Percentiles rank a stretch among this genome's conserved stretches.
Conservation (phyloP, 2,113 vertebrate species). For the Nothobranchius furzeri region DNA sequence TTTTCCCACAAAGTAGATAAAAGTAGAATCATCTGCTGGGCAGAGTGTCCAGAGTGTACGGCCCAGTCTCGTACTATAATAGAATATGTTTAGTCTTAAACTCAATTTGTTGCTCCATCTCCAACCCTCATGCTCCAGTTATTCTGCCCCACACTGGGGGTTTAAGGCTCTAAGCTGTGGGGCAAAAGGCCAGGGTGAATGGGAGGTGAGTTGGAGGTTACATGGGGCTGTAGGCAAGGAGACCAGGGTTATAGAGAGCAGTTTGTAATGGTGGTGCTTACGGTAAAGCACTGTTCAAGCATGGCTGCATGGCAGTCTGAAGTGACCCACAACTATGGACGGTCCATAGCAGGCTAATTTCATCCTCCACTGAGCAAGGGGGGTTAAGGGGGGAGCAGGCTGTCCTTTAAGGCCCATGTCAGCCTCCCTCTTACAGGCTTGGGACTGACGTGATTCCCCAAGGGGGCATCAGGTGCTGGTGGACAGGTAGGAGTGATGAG, state of each 20-base stretch:
- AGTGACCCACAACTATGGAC: conserved; percentile 48
- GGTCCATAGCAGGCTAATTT: conserved; percentile 65
- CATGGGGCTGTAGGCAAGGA: conserved; percentile 13
- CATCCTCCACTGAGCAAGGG: conserved; percentile 63
- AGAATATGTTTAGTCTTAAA: conserved; percentile 26
- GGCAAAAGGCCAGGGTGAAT: conserved; percentile 38
- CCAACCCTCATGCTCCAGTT: conserved; percentile 29
- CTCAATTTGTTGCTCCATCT: conserved; percentile 41
- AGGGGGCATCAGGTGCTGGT: conserved; percentile 19
- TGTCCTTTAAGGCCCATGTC: conserved; percentile 41
- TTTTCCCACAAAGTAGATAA: no score
- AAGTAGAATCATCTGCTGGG: no score
- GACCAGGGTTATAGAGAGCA: conserved; percentile 6
- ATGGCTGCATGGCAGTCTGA: conserved; percentile 38
- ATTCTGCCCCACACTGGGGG: conserved; percentile 45
- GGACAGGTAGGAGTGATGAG: conserved; percentile 10
- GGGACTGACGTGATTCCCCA: conserved; percentile 61
- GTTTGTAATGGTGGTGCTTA: conserved; percentile 26
- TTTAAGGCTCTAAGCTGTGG: conserved; percentile 59
- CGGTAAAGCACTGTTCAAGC: conserved; percentile 46
- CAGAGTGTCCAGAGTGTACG: no score
- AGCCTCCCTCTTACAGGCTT: conserved; percentile 38
- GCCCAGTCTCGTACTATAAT: no score
- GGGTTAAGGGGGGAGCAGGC: conserved; percentile 49
- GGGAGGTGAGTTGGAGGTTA: conserved; percentile 25